Percentiles rank a stretch among this genome's conserved stretches.
These are phyloP conservation scores for Hydrolagus affinis DNA, from an alignment of 2,113 vertebrate genomes.

Conservation along the genomic window DNA sequence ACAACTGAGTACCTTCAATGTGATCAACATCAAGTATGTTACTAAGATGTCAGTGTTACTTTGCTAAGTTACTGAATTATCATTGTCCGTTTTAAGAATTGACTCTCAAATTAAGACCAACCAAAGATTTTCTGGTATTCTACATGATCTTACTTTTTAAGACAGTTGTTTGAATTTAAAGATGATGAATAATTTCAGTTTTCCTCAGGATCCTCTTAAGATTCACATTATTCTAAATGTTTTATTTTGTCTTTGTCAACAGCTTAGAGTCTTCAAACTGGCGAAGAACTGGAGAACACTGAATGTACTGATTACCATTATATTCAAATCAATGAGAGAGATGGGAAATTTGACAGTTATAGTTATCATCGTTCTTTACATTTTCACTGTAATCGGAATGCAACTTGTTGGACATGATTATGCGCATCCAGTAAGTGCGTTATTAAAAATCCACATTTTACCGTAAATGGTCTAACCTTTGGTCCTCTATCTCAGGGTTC, in stretches of 20 bases:
- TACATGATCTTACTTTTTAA: too few relatives aligned
- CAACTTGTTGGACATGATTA: constrained; percentile 33
- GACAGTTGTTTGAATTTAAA: too few relatives aligned
- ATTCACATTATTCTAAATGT: background rate
- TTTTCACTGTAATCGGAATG: constrained; percentile 35
- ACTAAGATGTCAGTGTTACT: too few relatives aligned
- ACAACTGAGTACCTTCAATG: too few relatives aligned
- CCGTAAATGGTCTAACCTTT: background rate
- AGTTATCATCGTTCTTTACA: constrained; percentile 33
- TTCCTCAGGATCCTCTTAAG: background rate
- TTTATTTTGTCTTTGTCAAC: constrained; percentile 14
- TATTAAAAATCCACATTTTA: background rate
- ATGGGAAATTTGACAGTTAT: constrained; percentile 35
- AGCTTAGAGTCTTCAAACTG: constrained; percentile 36
- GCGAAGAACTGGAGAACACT: constrained; percentile 35
- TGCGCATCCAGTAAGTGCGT: constrained; percentile 21
- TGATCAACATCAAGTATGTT: too few relatives aligned
- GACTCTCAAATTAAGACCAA: too few relatives aligned
- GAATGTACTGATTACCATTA: constrained; percentile 31
- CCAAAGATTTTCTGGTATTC: too few relatives aligned
- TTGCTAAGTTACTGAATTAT: too few relatives aligned
- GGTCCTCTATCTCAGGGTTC: too few relatives aligned
- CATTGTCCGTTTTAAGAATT: too few relatives aligned
- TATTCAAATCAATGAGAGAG: constrained; percentile 30
- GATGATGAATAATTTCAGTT: too few relatives aligned